phyloP scores from a whole-genome alignment of 1,140 invertebrate species.

The Babylonia areolata region DNA sequence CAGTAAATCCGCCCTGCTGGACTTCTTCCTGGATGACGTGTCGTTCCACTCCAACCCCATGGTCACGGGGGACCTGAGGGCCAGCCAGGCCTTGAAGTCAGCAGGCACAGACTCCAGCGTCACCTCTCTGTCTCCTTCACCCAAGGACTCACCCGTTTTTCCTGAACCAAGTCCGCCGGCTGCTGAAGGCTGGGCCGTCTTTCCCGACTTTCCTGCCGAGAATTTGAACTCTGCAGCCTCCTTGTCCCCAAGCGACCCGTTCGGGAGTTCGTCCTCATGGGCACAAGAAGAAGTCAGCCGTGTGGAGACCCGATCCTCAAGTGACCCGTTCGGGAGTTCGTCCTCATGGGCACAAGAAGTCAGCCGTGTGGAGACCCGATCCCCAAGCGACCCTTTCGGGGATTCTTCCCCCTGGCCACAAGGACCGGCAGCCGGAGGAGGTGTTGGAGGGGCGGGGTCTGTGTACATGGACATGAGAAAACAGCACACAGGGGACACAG shows the following conservation, averaged over 20 bases:
- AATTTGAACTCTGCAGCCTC: background rate
- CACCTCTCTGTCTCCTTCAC: too few species aligned
- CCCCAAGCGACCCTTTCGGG: background rate
- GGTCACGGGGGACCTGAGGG: conserved; percentile 31
- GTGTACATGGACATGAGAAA: conserved; percentile 38
- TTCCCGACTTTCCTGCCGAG: background rate
- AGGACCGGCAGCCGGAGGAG: background rate
- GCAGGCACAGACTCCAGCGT: background rate
- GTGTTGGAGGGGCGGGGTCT: background rate
- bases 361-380: background rate
- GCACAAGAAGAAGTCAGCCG: background rate
- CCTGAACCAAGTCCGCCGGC: background rate
- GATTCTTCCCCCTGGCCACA: too few species aligned
- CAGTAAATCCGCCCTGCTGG: conserved; percentile 28
- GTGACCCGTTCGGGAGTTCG: too few species aligned
- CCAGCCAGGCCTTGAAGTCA: background rate
- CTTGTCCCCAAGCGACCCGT: background rate
- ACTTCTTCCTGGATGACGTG: conserved; percentile 40
- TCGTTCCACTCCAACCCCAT: conserved; percentile 38
- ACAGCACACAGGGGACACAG: background rate
- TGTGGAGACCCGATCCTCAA: background rate
- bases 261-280: background rate
- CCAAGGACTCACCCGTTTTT: background rate
- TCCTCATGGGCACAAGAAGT: background rate
- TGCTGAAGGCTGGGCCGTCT: background rate